Evolutionary conservation across 1,140 invertebrate species (phyloP).

Genomic region (Caenorhabditis briggsae): DNA sequence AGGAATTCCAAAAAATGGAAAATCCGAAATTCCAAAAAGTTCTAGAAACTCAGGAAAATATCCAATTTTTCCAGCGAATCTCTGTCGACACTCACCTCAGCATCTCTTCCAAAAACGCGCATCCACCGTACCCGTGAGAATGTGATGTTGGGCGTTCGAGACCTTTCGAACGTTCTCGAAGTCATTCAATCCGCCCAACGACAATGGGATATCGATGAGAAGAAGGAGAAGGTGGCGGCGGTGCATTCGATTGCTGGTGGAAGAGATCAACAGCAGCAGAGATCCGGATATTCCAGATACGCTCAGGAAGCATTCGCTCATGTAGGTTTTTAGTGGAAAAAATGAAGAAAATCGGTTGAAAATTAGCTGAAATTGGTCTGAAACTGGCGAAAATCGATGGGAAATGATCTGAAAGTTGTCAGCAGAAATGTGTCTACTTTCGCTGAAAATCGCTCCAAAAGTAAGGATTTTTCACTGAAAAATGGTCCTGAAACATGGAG

Average conservation of each 20-base stretch:
- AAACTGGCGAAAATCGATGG: neutral
- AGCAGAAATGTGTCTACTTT: too few species aligned
- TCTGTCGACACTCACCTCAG: slow-evolving; percentile 8
- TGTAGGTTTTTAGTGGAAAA: neutral
- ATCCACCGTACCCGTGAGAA: slow-evolving; percentile 33
- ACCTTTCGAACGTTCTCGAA: slow-evolving; percentile 22
- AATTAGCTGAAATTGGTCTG: neutral
- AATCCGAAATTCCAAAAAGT: too few species aligned
- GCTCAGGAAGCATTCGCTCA: slow-evolving; percentile 28
- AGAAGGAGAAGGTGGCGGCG: slow-evolving; percentile 43
- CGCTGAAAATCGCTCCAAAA: too few species aligned
- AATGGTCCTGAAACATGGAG: too few species aligned
- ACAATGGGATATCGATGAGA: slow-evolving; percentile 37
- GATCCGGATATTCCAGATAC: slow-evolving; percentile 27
- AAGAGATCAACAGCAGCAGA: neutral
- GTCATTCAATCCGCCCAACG: slow-evolving; percentile 9
- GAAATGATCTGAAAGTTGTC: too few species aligned
- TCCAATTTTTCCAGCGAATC: slow-evolving; percentile 32
- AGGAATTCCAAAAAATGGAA: too few species aligned
- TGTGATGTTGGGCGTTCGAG: slow-evolving; percentile 22
- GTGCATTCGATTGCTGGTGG: neutral
- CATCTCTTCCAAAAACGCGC: neutral
- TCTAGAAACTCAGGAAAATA: too few species aligned
- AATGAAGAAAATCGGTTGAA: neutral
- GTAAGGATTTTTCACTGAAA: too few species aligned